A percentile compares a stretch with the other conserved stretches of the same genome.
phyloP scores from a whole-genome alignment of 2,888 invertebrate species.

The Xylocampa areola region DNA sequence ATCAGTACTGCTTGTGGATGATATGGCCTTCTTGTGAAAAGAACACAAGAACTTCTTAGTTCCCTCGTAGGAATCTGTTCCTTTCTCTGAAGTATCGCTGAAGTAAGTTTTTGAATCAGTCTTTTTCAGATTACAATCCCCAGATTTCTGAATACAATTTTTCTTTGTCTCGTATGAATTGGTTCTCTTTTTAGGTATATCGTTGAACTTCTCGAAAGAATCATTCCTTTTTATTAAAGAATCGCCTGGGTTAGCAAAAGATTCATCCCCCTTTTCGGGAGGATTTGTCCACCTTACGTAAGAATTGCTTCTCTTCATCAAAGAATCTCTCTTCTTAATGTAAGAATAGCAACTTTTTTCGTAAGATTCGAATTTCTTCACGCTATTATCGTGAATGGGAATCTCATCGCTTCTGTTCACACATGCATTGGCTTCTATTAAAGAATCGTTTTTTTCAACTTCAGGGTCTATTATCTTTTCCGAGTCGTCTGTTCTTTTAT shows the following conservation, averaged over 20 bases:
- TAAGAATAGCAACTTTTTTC: conserved; percentile 11
- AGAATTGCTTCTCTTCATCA: neutral
- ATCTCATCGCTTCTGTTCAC: neutral
- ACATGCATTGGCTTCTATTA: neutral
- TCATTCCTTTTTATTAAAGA: neutral
- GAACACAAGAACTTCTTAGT: neutral
- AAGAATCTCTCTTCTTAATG: neutral
- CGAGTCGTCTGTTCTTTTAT: conserved; percentile 16
- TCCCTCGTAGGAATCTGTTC: neutral
- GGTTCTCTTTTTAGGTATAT: neutral
- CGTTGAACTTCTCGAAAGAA: neutral
- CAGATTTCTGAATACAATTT: neutral
- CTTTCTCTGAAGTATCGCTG: neutral
- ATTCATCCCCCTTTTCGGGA: neutral
- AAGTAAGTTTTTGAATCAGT: neutral
- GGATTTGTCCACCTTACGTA: conserved; percentile 9
- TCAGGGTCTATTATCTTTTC: conserved; percentile 8
- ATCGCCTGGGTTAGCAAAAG: neutral
- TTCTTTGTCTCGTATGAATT: neutral
- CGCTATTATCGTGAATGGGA: neutral
- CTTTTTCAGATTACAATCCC: neutral
- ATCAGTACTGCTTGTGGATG: neutral
- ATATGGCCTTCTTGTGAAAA: neutral
- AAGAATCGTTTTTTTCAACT: neutral
- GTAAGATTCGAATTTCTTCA: conserved; percentile 5